Evolutionary conservation across 2,797 vertebrate species (phyloP), one percentile per base, ranked within the genome.

Genomic region (Acridotheres tristis): DNA sequence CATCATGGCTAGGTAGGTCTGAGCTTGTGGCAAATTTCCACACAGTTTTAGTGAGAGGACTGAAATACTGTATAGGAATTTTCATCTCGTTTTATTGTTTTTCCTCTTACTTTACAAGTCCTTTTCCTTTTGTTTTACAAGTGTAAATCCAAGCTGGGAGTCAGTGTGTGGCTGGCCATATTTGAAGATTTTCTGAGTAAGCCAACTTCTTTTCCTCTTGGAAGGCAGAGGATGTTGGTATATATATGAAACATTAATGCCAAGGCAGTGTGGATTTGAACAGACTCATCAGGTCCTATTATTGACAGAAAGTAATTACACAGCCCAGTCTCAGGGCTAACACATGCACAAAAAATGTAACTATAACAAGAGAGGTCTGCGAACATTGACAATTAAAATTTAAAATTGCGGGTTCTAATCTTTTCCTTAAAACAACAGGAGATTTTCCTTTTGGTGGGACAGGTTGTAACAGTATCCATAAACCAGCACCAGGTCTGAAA

Each of bases 331-430:
- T 87, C 59, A 14, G 68, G 63, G 78, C 75, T 96, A 92, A 93
- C 77, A 47, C 68, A 42, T 66, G 40, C 79, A 78, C 93, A 96
- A 88, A 89, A 50, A 92, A 51, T 38, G 51, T 53, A 83, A 85
- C 78, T 92, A 6, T 42, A 75, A 40, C 75, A 76, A 66, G 88
- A 95, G 71, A 74, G 1, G 8, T 94, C 88, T 93, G 75, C 90
- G 93, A 95, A 96, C 78, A 85, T 71, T 43, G 65, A 38, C 85
- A 90, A 92, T 57, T 57, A 65, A 95, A 94, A 93, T 58, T 61
- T 68, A 79, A 92, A 85, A 7, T 22, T 74, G 26, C 32, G 34
- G 40, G 38, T 86, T 42, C 61, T 92, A 71, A 90, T 85, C 78
- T 57, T 57, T 85, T 76, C 63, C 59, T 51, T 80, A 26, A 80